Conservation (phyloP, 2,888 invertebrate genomes). For the Idaea straminata region DNA sequence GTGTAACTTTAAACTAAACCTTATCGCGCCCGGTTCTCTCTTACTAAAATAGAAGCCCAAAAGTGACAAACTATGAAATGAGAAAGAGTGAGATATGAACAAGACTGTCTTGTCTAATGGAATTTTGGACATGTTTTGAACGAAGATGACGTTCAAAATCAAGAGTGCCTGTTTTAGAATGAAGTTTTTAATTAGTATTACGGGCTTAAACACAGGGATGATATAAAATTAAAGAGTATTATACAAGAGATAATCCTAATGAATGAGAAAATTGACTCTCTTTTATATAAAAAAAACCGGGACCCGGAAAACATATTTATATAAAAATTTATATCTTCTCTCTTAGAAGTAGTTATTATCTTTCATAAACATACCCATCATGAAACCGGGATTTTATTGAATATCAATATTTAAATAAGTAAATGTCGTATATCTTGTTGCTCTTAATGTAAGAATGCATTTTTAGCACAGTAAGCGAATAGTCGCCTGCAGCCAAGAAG, state of each 20-base stretch:
- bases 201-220: background rate
- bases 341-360: no score
- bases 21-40: background rate
- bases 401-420: no score
- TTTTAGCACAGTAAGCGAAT: no score
- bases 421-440: no score
- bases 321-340: background rate
- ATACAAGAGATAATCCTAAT: background rate
- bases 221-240: no score
- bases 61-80: background rate
- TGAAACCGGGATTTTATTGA: no score
- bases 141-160: background rate
- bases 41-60: background rate
- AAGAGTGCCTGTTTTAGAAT: background rate
- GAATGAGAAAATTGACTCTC: background rate
- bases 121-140: background rate
- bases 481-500: no score
- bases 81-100: background rate
- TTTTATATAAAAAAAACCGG: background rate
- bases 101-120: background rate
- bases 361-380: no score
- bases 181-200: background rate
- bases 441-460: no score
- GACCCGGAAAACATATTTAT: no score
- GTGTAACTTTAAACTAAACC: background rate